Evolutionary conservation across 2,113 vertebrate species (phyloP).

Genomic region (Gallinago media): DNA sequence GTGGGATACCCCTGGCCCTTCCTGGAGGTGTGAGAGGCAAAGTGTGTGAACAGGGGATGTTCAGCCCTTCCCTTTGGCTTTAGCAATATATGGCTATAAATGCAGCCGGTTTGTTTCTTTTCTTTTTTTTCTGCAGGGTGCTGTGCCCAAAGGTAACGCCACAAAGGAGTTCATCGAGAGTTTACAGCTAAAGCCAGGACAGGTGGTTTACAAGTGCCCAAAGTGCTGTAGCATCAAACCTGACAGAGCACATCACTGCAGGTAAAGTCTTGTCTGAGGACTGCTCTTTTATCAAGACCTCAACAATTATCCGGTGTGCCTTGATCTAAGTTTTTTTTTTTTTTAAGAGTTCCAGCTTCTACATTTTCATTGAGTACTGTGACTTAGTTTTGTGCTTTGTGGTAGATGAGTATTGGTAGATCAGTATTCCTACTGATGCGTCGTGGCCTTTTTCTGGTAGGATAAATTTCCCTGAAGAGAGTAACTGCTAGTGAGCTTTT

Average conservation of each 20-base stretch:
- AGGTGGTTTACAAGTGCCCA: constrained; percentile 98
- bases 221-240: constrained; percentile 99
- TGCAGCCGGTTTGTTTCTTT: too few species aligned
- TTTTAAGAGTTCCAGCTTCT: not conserved
- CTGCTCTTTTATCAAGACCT: not conserved
- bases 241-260: constrained; percentile 97
- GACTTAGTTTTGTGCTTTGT: not conserved
- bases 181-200: constrained; percentile 95
- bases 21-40: not conserved
- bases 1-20: fast-evolving
- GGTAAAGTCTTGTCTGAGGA: constrained; percentile 71
- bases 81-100: too few species aligned
- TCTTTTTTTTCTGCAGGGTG: constrained; percentile 85
- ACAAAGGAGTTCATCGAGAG: constrained; percentile 99
- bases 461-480: not conserved
- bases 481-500: not conserved
- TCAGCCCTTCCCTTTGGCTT: too few species aligned
- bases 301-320: not conserved
- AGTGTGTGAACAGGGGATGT: too few species aligned
- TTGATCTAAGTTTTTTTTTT: not conserved
- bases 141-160: constrained; percentile 97
- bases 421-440: not conserved
- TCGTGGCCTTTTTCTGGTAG: not conserved
- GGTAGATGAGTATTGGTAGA: not conserved
- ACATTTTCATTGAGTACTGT: not conserved